phyloP scores from a whole-genome alignment of 2,888 invertebrate species.

The Ochropleura leucogaster region DNA sequence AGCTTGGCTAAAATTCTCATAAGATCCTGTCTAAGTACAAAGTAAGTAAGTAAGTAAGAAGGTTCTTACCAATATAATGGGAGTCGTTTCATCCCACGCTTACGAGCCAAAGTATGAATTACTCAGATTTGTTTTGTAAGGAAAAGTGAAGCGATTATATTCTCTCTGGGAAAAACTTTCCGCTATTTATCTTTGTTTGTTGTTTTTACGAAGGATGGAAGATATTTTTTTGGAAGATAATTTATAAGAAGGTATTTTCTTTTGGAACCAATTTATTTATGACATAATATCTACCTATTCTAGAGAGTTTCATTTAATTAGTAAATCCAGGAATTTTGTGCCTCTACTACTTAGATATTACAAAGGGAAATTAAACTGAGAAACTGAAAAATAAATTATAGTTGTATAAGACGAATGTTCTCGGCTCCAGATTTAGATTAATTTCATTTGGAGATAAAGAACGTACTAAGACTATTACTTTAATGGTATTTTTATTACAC shows the following conservation, averaged over 20 bases:
- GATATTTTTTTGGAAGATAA: constrained; percentile 45
- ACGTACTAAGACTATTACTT: neutral
- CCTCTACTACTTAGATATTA: neutral
- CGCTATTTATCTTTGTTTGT: constrained; percentile 57
- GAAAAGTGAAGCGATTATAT: constrained; percentile 59
- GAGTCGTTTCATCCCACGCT: constrained; percentile 39
- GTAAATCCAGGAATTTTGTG: constrained; percentile 1
- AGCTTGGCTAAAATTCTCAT: constrained; percentile 1
- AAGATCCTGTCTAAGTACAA: constrained; percentile 15
- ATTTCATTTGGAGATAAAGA: neutral
- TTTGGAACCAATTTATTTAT: constrained; percentile 34
- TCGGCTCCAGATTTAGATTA: neutral
- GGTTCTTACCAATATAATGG: constrained; percentile 32
- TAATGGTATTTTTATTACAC: neutral
- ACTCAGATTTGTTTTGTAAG: constrained; percentile 54
- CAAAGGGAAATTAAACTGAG: neutral
- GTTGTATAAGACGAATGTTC: neutral
- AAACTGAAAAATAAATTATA: constrained; percentile 1
- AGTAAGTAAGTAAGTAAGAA: constrained; percentile 35
- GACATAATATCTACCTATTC: constrained; percentile 29
- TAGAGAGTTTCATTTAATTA: neutral
- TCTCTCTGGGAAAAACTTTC: constrained; percentile 48
- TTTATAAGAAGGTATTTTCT: constrained; percentile 37
- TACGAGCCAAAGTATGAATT: constrained; percentile 49
- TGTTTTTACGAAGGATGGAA: constrained; percentile 38